Conservation (phyloP, 2,888 invertebrate genomes). For the Achlya flavicornis region DNA sequence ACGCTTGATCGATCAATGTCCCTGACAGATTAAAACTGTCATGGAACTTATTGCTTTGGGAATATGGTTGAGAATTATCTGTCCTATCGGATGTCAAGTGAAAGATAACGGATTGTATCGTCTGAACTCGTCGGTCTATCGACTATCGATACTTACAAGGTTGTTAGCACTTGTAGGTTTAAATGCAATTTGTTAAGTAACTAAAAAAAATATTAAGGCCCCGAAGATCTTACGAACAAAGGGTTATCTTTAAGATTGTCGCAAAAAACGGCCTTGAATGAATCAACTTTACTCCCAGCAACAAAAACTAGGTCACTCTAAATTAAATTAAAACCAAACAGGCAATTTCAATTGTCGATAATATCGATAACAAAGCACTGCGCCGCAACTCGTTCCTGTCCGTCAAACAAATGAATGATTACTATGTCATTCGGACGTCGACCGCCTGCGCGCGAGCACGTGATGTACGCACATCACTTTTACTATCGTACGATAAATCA, state of each 20-base stretch:
- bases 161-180: too few relatives aligned
- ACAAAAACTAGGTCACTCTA: not conserved
- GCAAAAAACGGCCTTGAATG: not conserved
- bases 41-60: conserved; percentile 24
- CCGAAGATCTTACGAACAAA: not conserved
- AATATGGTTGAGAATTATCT: conserved; percentile 35
- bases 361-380: not conserved
- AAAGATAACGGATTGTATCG: conserved; percentile 52
- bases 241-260: not conserved
- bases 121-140: not conserved
- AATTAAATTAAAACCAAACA: not conserved
- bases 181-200: too few relatives aligned
- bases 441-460: conserved; percentile 48
- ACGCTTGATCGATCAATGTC: conserved; percentile 37
- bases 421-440: conserved; percentile 49
- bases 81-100: conserved; percentile 48
- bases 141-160: not conserved
- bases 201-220: not conserved
- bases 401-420: conserved; percentile 28
- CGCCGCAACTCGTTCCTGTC: not conserved
- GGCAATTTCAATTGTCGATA: not conserved
- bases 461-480: conserved; percentile 13
- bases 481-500: conserved; percentile 32
- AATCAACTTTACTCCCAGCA: not conserved
- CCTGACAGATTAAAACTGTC: conserved; percentile 18